A percentile compares a stretch with the other conserved stretches of the same genome.
phyloP scores from a whole-genome alignment of 35 echinoderm and acorn worm genomes.

The Holothuria glaberrima region DNA sequence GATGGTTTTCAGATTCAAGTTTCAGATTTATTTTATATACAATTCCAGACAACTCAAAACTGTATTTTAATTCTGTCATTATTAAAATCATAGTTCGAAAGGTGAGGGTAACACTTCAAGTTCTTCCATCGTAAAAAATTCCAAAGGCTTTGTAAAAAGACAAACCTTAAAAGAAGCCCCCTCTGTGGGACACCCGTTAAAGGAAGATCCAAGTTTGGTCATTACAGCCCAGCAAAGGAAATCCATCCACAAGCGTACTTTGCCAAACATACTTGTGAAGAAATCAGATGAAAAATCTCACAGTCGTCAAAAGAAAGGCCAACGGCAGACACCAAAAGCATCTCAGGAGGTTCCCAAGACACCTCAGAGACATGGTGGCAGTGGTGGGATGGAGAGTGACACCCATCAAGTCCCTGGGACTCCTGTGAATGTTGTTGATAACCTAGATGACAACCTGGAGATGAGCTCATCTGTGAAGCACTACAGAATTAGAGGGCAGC shows the following conservation, averaged over 20 bases:
- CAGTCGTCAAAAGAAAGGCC: background rate
- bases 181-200: background rate
- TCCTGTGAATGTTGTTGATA: background rate
- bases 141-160: too few relatives aligned
- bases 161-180: too few relatives aligned
- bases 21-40: too few relatives aligned
- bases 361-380: constrained; percentile 19
- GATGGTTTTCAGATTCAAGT: too few relatives aligned
- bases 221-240: background rate
- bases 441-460: background rate
- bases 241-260: background rate
- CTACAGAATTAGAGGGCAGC: constrained; percentile 18
- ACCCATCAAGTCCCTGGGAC: constrained; percentile 15
- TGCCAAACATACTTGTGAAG: constrained; percentile 24
- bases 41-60: too few relatives aligned
- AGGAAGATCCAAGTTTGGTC: background rate
- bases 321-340: background rate
- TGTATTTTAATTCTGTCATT: too few relatives aligned
- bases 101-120: too few relatives aligned
- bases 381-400: background rate
- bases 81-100: too few relatives aligned
- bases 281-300: background rate
- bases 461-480: background rate
- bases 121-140: too few relatives aligned
- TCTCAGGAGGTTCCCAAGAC: constrained; percentile 11